phyloP scores from a whole-genome alignment of 2,888 invertebrate species.

The Athripsodes cinereus region DNA sequence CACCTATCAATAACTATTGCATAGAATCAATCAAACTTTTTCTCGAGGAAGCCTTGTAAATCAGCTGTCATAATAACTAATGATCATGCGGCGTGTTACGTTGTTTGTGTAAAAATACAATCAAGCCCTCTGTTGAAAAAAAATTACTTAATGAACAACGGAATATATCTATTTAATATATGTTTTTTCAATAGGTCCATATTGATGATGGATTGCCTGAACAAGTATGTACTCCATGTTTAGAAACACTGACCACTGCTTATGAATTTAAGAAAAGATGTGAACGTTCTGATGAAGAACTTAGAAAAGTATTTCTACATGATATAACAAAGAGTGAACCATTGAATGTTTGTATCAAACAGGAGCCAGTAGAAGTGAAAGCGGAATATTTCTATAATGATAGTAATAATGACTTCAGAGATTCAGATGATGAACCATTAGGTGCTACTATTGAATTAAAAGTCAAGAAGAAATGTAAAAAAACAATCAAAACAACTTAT shows the following conservation, averaged over 20 bases:
- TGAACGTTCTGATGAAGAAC: conserved; percentile 19
- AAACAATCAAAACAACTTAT: conserved; percentile 10
- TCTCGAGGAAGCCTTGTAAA: no score
- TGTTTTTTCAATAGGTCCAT: conserved; percentile 18
- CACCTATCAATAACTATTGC: no score
- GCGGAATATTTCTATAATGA: conserved; percentile 18
- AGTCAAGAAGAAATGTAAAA: conserved; percentile 23
- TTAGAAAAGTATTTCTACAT: conserved; percentile 15
- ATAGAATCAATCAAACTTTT: no score
- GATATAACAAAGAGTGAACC: conserved; percentile 11
- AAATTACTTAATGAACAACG: no score
- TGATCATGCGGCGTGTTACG: no score
- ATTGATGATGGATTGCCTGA: conserved; percentile 24
- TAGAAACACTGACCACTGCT: conserved; percentile 16
- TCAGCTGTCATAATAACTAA: no score
- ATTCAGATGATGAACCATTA: conserved; percentile 24
- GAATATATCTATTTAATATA: no score
- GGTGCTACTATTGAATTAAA: conserved; percentile 15
- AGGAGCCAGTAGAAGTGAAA: conserved; percentile 26
- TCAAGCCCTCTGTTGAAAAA: no score
- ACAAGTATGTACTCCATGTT: conserved; percentile 22
- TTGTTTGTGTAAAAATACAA: no score
- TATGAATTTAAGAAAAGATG: conserved; percentile 24
- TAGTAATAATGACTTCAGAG: conserved; percentile 23
- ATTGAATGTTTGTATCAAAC: conserved; percentile 18